phyloP scores from a whole-genome alignment of 2,113 vertebrate genomes.

The Alectura lathami region DNA sequence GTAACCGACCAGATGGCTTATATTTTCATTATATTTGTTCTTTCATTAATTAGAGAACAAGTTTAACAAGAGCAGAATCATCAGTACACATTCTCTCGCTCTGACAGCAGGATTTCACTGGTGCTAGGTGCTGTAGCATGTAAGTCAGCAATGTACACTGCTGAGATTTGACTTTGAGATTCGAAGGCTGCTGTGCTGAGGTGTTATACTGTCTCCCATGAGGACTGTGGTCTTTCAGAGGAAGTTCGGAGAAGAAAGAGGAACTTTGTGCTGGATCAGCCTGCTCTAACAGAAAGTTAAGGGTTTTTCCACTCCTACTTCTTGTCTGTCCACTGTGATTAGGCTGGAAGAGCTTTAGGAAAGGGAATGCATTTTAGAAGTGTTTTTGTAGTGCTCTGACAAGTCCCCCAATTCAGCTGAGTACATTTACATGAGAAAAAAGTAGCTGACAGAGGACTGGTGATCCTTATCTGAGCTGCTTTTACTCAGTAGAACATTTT shows the following conservation, averaged over 20 bases:
- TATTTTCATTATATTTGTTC: neutral
- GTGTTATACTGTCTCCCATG: neutral
- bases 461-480: neutral
- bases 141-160: neutral
- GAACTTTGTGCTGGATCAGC: neutral
- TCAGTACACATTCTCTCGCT: neutral
- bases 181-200: accelerated
- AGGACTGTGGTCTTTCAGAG: neutral
- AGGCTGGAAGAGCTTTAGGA: neutral
- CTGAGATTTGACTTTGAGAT: neutral
- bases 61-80: neutral
- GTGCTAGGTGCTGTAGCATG: neutral
- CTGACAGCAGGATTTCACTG: neutral
- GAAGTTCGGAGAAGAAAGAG: constrained; percentile 3
- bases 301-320: neutral
- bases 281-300: neutral
- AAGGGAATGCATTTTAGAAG: neutral
- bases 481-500: neutral
- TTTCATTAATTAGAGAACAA: neutral
- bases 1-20: neutral
- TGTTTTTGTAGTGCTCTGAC: neutral
- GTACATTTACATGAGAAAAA: neutral
- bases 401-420: neutral
- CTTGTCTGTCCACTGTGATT: neutral
- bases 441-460: neutral